Evolutionary conservation across 2,113 vertebrate species (phyloP).

Genomic region (Lepus timidus): DNA sequence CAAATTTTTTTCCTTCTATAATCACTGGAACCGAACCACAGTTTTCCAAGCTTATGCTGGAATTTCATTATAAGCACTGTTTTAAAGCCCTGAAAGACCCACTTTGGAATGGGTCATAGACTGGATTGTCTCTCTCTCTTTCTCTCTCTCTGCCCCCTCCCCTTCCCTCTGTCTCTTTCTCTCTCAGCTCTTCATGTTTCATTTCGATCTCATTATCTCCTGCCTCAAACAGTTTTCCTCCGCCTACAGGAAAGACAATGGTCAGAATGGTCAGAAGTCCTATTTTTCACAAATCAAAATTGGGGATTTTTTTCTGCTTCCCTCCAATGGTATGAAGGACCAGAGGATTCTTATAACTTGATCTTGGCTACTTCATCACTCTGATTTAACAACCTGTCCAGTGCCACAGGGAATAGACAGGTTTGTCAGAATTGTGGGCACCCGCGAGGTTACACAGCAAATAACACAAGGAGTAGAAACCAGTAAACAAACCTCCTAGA

Average conservation of each 20-base stretch:
- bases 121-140: not conserved
- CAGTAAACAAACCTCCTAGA: not conserved
- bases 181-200: not conserved
- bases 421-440: not conserved
- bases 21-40: not conserved
- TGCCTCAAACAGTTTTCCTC: not conserved
- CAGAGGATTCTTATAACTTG: not conserved
- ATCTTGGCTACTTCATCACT: not conserved
- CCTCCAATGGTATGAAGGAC: not conserved
- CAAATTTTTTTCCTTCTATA: not conserved
- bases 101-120: not conserved
- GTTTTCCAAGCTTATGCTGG: not conserved
- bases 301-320: not conserved
- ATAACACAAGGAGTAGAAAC: not conserved
- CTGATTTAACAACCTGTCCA: not conserved
- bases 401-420: too few relatives aligned
- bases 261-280: not conserved
- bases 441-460: not conserved
- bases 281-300: not conserved
- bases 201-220: not conserved
- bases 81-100: not conserved
- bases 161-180: not conserved
- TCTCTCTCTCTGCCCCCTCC: rapidly evolving
- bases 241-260: not conserved
- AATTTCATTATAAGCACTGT: not conserved